phyloP scores from a whole-genome alignment of 2,888 invertebrate species.

The Cheilosia grossa region DNA sequence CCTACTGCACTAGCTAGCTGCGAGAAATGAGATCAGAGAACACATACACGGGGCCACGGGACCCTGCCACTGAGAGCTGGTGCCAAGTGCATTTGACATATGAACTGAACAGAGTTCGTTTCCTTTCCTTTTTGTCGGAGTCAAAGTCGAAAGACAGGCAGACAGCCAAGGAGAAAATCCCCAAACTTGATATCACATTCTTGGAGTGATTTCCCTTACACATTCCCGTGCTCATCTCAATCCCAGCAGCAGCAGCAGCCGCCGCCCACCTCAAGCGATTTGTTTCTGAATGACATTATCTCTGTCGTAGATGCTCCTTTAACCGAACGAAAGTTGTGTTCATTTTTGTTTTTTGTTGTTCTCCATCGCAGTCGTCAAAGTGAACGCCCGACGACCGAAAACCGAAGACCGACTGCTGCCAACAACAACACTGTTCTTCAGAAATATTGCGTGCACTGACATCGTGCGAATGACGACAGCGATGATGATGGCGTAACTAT shows the following conservation, averaged over 20 bases:
- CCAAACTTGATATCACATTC: slow-evolving; percentile 63
- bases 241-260: background rate
- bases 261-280: slow-evolving; percentile 46
- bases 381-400: slow-evolving; percentile 30
- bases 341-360: background rate
- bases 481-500: slow-evolving; percentile 25
- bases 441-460: slow-evolving; percentile 63
- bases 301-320: slow-evolving; percentile 42
- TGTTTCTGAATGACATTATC: slow-evolving; percentile 62
- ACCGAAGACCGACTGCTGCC: background rate
- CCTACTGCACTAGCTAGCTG: slow-evolving; percentile 20
- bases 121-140: slow-evolving; percentile 6
- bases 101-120: slow-evolving; percentile 33
- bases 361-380: slow-evolving; percentile 12
- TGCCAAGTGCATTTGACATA: slow-evolving; percentile 70
- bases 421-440: slow-evolving; percentile 31
- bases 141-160: slow-evolving; percentile 40
- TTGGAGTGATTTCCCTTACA: slow-evolving; percentile 56
- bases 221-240: background rate
- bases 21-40: slow-evolving; percentile 41
- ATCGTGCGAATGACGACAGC: slow-evolving; percentile 63
- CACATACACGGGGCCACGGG: slow-evolving; percentile 5
- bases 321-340: slow-evolving; percentile 14
- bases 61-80: slow-evolving; percentile 3
- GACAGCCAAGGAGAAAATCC: slow-evolving; percentile 45